A percentile compares a stretch with the other conserved stretches of the same genome.
Evolutionary conservation across 1,140 invertebrate species (phyloP).

Genomic region (Phocides pigmalion): DNA sequence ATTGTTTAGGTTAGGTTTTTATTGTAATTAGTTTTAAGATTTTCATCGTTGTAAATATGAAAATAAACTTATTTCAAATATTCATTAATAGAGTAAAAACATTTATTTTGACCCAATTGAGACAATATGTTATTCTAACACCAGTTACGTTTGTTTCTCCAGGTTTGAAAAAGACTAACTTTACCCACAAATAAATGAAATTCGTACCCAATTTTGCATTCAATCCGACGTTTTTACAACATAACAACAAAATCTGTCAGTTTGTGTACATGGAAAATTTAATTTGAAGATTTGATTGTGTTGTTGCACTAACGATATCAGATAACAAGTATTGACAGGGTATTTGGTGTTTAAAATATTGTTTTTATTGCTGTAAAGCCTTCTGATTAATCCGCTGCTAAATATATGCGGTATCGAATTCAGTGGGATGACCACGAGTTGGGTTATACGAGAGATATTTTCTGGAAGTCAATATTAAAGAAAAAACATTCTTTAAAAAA

Average conservation of each 20-base stretch:
- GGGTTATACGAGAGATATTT: neutral
- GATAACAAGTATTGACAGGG: conserved; percentile 13
- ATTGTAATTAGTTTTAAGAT: too few species aligned
- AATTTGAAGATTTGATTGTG: conserved; percentile 22
- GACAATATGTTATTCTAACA: too few species aligned
- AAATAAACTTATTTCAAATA: too few species aligned
- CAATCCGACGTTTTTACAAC: neutral
- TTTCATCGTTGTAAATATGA: too few species aligned
- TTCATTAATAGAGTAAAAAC: too few species aligned
- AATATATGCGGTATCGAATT: conserved; percentile 20
- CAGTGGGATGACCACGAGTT: conserved; percentile 5
- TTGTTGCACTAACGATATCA: conserved; percentile 10
- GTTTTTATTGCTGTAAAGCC: conserved; percentile 12
- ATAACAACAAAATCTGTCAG: conserved; percentile 19
- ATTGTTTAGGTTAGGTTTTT: too few species aligned
- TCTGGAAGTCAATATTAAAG: neutral
- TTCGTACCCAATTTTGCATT: neutral
- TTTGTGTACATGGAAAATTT: neutral
- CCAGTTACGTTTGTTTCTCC: too few species aligned
- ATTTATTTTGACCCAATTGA: too few species aligned
- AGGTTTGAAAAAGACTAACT: too few species aligned
- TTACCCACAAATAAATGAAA: neutral
- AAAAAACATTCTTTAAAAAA: neutral
- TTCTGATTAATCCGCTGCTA: conserved; percentile 19
- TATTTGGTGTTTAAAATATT: conserved; percentile 24